Evolutionary conservation across 1,140 invertebrate species (phyloP), one percentile per base, ranked within the genome.

Genomic region (Rhyzopertha dominica): DNA sequence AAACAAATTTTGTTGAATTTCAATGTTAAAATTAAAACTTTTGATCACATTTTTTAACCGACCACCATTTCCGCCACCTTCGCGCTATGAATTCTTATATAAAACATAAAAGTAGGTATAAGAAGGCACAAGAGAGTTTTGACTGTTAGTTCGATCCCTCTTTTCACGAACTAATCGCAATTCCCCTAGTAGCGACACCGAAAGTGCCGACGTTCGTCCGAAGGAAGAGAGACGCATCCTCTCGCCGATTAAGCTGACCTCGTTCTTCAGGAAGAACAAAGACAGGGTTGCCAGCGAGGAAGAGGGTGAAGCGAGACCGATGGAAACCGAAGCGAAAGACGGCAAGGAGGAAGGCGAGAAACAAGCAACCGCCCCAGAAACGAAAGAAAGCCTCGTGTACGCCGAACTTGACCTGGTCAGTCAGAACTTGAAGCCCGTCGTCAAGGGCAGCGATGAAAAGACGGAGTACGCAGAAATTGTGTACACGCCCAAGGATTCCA

Each of bases 381-480:
- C 44, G 0, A 62, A 65, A 39, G 69, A 74, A 52, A 73, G 72
- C 48, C 61, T 79, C 46, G 76, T 79, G 35, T 79, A 79, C 63
- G 77, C 76, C 40, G 76, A 79, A 65, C 61, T 79, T 54, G 74
- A 78, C 58, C 54, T 78, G 20, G 61, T 67, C 3, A 59, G 56
- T 16, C 17, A 47, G 62, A 69, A 51, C 57, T 55, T 56, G 49
- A 66, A 50, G 51, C 68, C 63, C 13, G 61, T 64, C 18, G 61
- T 66, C 26, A 73, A 67, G 51, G 66, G 50, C 32, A 63, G 66
- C 22, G 67, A 68, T 48, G 72, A 74, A 9, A 76, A 75, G 50
- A 79, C 76, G 5, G 77, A 79, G 55, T 79, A 79, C 52, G 77
- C 77, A n/a, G 76, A 79, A 65, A 76, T 76, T 49, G 69, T 75